phyloP scores from a whole-genome alignment of 2,888 invertebrate species.

The Apodemia duryi region DNA sequence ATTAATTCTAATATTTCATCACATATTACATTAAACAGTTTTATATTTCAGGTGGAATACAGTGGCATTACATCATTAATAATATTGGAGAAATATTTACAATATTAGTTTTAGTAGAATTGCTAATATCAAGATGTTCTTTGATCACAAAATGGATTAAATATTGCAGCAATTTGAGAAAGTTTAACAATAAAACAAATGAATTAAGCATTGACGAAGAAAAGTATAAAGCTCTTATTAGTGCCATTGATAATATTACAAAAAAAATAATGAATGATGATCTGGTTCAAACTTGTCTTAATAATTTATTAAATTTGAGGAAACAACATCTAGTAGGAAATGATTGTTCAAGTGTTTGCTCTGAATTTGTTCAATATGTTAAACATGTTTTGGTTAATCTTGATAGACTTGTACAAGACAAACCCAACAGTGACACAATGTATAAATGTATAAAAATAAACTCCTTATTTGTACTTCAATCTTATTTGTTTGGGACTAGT shows the following conservation, averaged over 20 bases:
- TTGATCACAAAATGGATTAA: constrained; percentile 83
- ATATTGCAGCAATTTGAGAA: constrained; percentile 86
- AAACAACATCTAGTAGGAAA: constrained; percentile 65
- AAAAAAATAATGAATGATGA: constrained; percentile 83
- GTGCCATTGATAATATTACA: constrained; percentile 85
- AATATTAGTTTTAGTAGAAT: constrained; percentile 83
- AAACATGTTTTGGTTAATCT: constrained; percentile 81
- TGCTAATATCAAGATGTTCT: constrained; percentile 63
- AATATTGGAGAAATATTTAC: constrained; percentile 83
- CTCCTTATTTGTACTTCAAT: constrained; percentile 82
- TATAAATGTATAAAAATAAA: constrained; percentile 83
- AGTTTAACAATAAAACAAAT: constrained; percentile 81
- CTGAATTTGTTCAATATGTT: constrained; percentile 84
- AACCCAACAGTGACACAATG: constrained; percentile 72
- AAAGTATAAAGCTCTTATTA: constrained; percentile 83
- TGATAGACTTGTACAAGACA: constrained; percentile 75
- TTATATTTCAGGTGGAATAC: constrained; percentile 58
- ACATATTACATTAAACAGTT: neutral
- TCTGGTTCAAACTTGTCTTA: constrained; percentile 82
- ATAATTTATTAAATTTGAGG: constrained; percentile 59
- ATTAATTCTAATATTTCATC: too few relatives aligned
- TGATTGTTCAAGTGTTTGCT: constrained; percentile 58
- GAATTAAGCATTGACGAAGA: constrained; percentile 80
- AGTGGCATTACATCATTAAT: constrained; percentile 69
- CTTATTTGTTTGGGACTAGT: constrained; percentile 85